Percentiles rank a stretch among this genome's conserved stretches.
These are phyloP conservation scores for Malurus alboscapulatus DNA, from an alignment of 2,113 vertebrate species.

Conservation along the genomic window DNA sequence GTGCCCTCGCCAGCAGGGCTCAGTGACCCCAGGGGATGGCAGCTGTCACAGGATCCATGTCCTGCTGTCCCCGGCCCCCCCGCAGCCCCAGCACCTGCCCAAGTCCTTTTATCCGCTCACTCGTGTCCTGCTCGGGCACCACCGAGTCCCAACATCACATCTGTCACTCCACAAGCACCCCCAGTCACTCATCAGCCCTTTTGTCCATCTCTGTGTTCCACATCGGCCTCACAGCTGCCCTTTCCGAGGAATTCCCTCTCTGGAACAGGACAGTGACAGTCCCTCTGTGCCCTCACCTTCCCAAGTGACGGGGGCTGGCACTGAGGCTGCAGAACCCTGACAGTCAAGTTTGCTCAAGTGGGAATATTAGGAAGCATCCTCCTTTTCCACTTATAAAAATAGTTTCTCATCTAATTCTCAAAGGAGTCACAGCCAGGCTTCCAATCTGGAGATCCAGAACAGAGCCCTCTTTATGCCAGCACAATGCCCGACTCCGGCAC, in stretches of 20 bases:
- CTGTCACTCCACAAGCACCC: not conserved
- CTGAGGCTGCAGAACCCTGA: fast-evolving
- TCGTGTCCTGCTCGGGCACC: not conserved
- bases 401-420: not conserved
- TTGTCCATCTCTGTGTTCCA: not conserved
- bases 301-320: not conserved
- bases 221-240: fast-evolving
- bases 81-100: not conserved
- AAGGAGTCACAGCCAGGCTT: not conserved
- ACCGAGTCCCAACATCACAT: fast-evolving
- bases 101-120: not conserved
- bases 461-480: slow-evolving; percentile 3
- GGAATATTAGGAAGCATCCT: not conserved
- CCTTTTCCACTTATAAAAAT: not conserved
- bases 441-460: not conserved
- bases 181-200: not conserved
- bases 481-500: not conserved
- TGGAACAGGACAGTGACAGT: fast-evolving
- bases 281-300: not conserved
- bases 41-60: not conserved
- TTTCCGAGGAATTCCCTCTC: not conserved
- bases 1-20: not conserved
- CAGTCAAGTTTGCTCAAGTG: not conserved
- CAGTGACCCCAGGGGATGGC: not conserved
- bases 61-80: not conserved